These are phyloP conservation scores for Brenthis hecate DNA, from an alignment of 2,888 invertebrate genomes.

Conservation along the genomic window DNA sequence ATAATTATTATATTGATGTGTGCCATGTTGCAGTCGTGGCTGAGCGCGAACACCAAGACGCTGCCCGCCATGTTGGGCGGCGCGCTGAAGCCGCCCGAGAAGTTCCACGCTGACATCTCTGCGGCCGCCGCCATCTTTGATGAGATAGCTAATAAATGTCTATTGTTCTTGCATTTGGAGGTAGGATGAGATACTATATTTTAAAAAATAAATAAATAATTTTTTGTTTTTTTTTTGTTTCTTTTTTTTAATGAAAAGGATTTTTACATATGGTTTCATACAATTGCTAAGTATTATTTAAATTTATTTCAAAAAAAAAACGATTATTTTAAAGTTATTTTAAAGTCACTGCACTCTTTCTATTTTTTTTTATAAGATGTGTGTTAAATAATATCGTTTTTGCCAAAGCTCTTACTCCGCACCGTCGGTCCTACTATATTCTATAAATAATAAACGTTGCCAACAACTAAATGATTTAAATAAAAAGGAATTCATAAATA, in stretches of 20 bases:
- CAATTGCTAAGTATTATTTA: not conserved
- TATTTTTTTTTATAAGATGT: no score
- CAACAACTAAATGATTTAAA: no score
- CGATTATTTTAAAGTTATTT: no score
- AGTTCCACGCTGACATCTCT: slow-evolving; percentile 85
- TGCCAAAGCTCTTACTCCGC: no score
- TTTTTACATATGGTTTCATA: not conserved
- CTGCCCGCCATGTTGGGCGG: slow-evolving; percentile 55
- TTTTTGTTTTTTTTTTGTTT: no score
- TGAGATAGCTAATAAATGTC: slow-evolving; percentile 94
- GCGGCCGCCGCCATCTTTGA: slow-evolving; percentile 91
- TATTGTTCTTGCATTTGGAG: slow-evolving; percentile 96
- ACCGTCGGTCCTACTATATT: no score
- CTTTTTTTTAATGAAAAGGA: not conserved
- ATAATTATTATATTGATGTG: not conserved
- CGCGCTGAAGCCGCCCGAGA: slow-evolving; percentile 72
- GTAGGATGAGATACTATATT: slow-evolving; percentile 62
- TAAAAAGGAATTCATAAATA: no score
- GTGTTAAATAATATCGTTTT: no score
- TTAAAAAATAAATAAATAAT: no score
- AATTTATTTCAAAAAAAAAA: not conserved
- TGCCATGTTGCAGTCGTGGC: slow-evolving; percentile 86
- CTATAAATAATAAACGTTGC: no score
- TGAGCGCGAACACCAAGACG: slow-evolving; percentile 66
- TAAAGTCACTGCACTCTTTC: no score